A percentile compares a stretch with the other conserved stretches of the same genome.
phyloP scores from a whole-genome alignment of 2,797 vertebrate species.

The Gallinago nigripennis region DNA sequence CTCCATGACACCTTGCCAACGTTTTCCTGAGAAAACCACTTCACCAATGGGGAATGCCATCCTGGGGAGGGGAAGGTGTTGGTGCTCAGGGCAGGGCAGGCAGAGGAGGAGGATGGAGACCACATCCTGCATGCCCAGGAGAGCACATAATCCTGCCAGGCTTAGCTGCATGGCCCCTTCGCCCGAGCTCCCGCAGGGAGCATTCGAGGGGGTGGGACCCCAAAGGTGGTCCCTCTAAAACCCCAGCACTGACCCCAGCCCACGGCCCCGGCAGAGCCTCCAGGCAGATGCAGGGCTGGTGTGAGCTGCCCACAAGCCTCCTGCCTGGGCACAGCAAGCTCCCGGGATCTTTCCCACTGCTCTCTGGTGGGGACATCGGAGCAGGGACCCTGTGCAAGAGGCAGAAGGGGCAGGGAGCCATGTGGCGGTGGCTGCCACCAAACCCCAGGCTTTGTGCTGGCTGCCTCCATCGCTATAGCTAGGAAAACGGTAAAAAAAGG shows the following conservation, averaged over 20 bases:
- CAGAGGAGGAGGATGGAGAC: neutral
- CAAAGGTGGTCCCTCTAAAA: neutral
- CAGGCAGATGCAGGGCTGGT: neutral
- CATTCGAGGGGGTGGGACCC: neutral
- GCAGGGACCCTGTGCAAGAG: neutral
- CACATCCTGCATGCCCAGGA: neutral
- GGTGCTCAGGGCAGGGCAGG: neutral
- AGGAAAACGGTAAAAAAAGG: neutral
- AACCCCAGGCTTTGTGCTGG: neutral
- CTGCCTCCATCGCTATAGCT: neutral
- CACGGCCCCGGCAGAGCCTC: neutral
- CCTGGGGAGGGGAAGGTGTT: neutral
- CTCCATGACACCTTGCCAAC: neutral
- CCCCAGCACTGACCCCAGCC: neutral
- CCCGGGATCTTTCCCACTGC: neutral
- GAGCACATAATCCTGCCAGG: neutral
- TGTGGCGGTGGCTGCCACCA: neutral
- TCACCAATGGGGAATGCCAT: neutral
- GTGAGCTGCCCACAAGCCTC: neutral
- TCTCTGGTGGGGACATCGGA: neutral
- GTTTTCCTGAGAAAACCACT: neutral
- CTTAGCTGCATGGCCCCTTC: neutral
- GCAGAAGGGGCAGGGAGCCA: neutral
- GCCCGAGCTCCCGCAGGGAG: rapidly evolving
- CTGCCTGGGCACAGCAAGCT: neutral